Base-by-base conservation (phyloP, 2,888 invertebrate genomes). In the Andricus curvator region DNA sequence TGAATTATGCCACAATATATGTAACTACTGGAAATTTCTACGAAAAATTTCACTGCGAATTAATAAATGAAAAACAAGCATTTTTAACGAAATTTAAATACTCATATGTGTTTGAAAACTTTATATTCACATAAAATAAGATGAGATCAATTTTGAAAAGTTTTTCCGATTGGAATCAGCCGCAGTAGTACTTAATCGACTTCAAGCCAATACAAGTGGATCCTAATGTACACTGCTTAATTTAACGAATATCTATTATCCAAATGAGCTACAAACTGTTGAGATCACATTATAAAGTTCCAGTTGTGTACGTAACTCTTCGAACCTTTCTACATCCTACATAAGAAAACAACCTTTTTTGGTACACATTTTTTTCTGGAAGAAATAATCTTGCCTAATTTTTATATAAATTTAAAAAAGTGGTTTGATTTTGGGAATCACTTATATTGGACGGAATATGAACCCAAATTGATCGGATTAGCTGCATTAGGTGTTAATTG, bases 381-480 rank as follows among this genome's bases (percentile, higher is more conserved):
- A 48, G 17, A 64, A 64, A 29, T 29, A 25, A 6, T 25, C 25
- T 13, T 25, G 15, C 11, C 25, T 62, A 62, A 64, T 64, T 29
- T 6, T 17, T 2, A 5, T n/a, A 62, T 13, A 29, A 25, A 29
- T 64, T 17, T 4, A 64, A 29, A 29, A 25, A 29, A 29, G 17
- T 64, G 8, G 4, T 15, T 25, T 25, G 25, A 62, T 22, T 29
- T 29, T 3, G n/a, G 6, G 29, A 74, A 94, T 89, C 95, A 95
- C 88, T 94, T 95, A 90, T 96, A 97, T 89, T 96, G 95, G 84
- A 97, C 95, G 84, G 96, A 94, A 92, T 97, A 97, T 8, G 97
- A 97, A 25, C 97, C 97, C 41, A 86, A 51, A 90, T 93, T 95
- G 66, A 96, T 17, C 5, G 13, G 95, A 89, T 97, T 48, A 48